Evolutionary conservation across 2,797 vertebrate genomes (phyloP).

Genomic region (Oryzias sinensis): DNA sequence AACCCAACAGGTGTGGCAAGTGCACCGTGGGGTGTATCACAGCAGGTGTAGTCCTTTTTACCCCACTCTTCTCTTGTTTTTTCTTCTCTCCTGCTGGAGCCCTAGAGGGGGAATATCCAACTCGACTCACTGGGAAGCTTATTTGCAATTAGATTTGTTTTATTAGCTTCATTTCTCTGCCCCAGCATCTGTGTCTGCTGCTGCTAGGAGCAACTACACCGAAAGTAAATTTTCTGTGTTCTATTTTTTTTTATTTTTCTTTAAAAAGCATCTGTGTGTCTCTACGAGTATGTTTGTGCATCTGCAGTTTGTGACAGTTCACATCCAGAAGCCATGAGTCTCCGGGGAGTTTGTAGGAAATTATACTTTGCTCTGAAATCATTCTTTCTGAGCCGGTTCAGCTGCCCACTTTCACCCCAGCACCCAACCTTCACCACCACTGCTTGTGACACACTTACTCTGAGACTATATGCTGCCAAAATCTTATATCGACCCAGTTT

Average conservation of each 20-base stretch:
- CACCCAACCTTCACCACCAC: conserved; percentile 17
- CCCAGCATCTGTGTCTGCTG: conserved; percentile 41
- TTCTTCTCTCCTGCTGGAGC: conserved; percentile 11
- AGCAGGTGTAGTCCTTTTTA: conserved; percentile 20
- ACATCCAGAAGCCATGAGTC: conserved; percentile 52
- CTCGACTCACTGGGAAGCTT: conserved; percentile 65
- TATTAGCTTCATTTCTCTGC: conserved; percentile 64
- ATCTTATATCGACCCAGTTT: conserved; percentile 59
- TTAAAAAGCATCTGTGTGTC: conserved; percentile 4
- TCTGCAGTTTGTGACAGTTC: conserved; percentile 54
- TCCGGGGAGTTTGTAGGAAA: conserved; percentile 67
- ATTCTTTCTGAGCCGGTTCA: conserved; percentile 64
- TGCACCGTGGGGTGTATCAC: conserved; percentile 41
- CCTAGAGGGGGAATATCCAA: conserved; percentile 51
- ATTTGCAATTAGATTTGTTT: conserved; percentile 76
- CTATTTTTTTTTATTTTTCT: too few relatives aligned
- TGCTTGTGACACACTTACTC: conserved; percentile 62
- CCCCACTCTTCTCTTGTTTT: conserved; percentile 7
- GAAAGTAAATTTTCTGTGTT: too few relatives aligned
- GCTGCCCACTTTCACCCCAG: conserved; percentile 34
- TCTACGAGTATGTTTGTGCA: conserved; percentile 19
- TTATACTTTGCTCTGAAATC: conserved; percentile 66
- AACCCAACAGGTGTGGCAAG: conserved; percentile 60
- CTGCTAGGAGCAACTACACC: conserved; percentile 56
- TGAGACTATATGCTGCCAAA: conserved; percentile 45